A percentile compares a stretch with the other conserved stretches of the same genome.
phyloP scores from a whole-genome alignment of 2,797 vertebrate genomes.

The Microctenopoma stevenorrisi region DNA sequence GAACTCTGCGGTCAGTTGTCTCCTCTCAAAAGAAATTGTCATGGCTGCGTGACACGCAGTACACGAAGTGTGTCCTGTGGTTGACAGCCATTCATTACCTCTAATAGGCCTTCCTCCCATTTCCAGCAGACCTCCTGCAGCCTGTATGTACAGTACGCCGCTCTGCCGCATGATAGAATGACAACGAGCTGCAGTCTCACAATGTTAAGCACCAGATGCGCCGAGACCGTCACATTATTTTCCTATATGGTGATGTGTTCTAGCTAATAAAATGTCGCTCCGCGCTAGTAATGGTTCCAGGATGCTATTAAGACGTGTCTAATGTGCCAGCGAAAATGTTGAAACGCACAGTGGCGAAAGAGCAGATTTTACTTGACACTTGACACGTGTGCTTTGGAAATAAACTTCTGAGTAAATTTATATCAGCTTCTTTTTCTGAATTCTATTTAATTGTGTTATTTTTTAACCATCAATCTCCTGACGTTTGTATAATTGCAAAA shows the following conservation, averaged over 20 bases:
- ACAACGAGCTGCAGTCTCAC: conserved; percentile 75
- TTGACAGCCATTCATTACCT: conserved; percentile 80
- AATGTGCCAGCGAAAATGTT: conserved; percentile 53
- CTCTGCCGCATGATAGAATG: conserved; percentile 66
- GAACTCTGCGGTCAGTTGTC: conserved; percentile 43
- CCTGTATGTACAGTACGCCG: conserved; percentile 57
- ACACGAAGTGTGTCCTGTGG: conserved; percentile 64
- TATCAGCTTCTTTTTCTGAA: too few relatives aligned
- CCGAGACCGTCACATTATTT: conserved; percentile 70
- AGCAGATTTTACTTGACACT: conserved; percentile 43
- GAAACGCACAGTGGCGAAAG: conserved; percentile 31
- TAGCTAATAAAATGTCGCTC: conserved; percentile 60
- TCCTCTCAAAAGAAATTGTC: conserved; percentile 53
- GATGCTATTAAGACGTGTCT: conserved; percentile 52
- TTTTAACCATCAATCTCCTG: not conserved
- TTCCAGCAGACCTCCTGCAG: conserved; percentile 66
- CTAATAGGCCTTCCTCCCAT: conserved; percentile 75
- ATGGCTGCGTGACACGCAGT: conserved; percentile 48
- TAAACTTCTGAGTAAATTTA: conserved; percentile 14
- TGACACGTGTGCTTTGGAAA: conserved; percentile 10
- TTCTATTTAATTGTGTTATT: conserved; percentile 11
- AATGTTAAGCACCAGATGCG: conserved; percentile 73
- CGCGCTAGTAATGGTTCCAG: conserved; percentile 39
- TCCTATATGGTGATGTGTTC: conserved; percentile 57
- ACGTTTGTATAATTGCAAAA: not conserved